These are phyloP conservation scores for Lasioglossum villosulum DNA, from an alignment of 2,888 invertebrate species.

Conservation along the genomic window DNA sequence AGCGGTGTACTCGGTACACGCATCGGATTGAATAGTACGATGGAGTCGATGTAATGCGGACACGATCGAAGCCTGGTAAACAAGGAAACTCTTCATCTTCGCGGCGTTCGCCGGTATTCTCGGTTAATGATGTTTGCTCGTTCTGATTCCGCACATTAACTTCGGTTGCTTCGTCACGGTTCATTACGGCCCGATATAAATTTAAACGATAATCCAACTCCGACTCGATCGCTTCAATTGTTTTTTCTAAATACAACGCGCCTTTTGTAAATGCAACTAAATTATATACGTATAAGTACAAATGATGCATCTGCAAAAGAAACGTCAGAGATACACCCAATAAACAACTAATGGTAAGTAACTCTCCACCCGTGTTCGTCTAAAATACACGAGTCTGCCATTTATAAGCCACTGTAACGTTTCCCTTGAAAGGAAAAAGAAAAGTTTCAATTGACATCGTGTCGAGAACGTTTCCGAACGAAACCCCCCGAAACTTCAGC, in stretches of 20 bases:
- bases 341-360: not conserved
- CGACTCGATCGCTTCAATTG: not conserved
- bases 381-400: not conserved
- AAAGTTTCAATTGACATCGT: not conserved
- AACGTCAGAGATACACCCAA: not conserved
- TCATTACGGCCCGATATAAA: conserved; percentile 10
- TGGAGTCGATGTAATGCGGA: not conserved
- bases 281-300: not conserved
- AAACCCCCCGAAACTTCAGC: not conserved
- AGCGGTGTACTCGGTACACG: not conserved
- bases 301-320: too few relatives aligned
- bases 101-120: not conserved
- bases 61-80: conserved; percentile 3
- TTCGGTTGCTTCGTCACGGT: conserved; percentile 21
- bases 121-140: conserved; percentile 27
- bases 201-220: not conserved
- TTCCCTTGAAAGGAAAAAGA: not conserved
- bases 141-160: not conserved
- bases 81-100: conserved; percentile 2
- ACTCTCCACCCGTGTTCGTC: not conserved
- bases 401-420: not conserved
- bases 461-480: conserved; percentile 5
- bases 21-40: not conserved
- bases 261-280: too few relatives aligned
- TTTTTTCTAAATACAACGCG: too few relatives aligned